Base-by-base conservation (phyloP, 2,888 invertebrate species). In the Stenotaenia linearis region DNA sequence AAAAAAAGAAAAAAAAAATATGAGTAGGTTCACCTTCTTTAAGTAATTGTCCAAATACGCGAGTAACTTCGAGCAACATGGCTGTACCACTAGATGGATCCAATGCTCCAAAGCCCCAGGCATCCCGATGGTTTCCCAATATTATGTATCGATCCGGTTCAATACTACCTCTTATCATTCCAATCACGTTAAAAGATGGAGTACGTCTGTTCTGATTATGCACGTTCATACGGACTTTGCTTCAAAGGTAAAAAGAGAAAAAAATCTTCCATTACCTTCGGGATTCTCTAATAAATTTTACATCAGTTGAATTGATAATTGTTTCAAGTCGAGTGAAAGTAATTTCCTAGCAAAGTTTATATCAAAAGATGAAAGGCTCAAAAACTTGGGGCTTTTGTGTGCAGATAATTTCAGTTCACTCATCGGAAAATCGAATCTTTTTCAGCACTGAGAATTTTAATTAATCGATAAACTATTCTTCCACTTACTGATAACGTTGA, bases 11-110 rank as follows among this genome's bases (percentile, higher is more conserved):
- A 32, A 32, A 32, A 32, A 32, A 32, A 32, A 32, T 6, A 32
- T 6, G 32, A 32, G 4, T 56, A 10, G 15, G 18, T 40, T 80
- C 21, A 80, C 80, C 78, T 77, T 83, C 80, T 78, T 84, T 84
- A 7, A 84, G 84, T 18, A 86, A 81, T 45, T 83, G 81, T 15
- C 84, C 85, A 79, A 88, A 84, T 2, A 85, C 85, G 74, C 87
- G 82, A 15, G 85, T 86, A 35, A 88, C 82, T 83, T 89, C 89
- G 82, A 88, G 83, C 84, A 89, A 84, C 25, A 85, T 85, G 0
- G 89, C 87, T 2, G 89, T 89, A 32, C 88, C 89, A 79, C 87
- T 87, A 69, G 87, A 86, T 1, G 89, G 88, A 82, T 88, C 89
- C 15, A 87, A 83, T 1, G 87, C 87, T 0, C 88, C 88, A 37